A percentile compares a stretch with the other conserved stretches of the same genome.
Conservation (phyloP, 2,797 vertebrate genomes). For the Manis crassicaudata region DNA sequence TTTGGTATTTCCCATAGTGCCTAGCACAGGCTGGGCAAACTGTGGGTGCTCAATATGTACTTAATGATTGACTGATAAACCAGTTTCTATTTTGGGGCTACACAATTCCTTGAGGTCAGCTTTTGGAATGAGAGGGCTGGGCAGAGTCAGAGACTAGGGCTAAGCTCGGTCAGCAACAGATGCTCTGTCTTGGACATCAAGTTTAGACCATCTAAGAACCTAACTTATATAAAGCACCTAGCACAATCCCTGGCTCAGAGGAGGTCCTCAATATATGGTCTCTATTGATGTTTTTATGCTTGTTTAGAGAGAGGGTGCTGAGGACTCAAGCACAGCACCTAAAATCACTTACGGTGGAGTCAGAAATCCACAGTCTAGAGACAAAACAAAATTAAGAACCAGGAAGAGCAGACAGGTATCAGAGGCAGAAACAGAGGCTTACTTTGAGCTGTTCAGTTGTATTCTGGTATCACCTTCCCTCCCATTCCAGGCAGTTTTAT, state of each 20-base stretch:
- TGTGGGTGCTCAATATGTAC: conserved; percentile 44
- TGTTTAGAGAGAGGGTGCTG: conserved; percentile 11
- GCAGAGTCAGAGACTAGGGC: conserved; percentile 33
- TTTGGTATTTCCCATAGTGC: conserved; percentile 59
- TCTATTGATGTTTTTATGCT: not conserved
- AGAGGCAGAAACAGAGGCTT: not conserved
- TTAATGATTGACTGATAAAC: conserved; percentile 54
- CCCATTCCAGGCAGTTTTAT: not conserved
- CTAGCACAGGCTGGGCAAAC: conserved; percentile 32
- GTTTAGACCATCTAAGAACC: conserved; percentile 48
- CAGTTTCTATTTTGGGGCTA: conserved; percentile 53
- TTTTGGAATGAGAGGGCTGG: conserved; percentile 62
- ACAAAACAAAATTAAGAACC: not conserved
- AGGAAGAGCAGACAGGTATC: not conserved
- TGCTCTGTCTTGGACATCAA: conserved; percentile 56
- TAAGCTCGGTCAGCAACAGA: conserved; percentile 51
- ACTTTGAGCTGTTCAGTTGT: not conserved
- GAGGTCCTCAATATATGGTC: not conserved
- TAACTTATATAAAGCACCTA: conserved; percentile 34
- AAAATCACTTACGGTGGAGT: conserved; percentile 38
- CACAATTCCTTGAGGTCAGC: conserved; percentile 55
- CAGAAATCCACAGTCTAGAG: conserved; percentile 34
- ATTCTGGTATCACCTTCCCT: conserved; percentile 33
- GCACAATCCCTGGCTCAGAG: not conserved
- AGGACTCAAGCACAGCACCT: not conserved